These are phyloP conservation scores for Blastobasis lacticolella DNA, from an alignment of 2,888 invertebrate species.

Conservation along the genomic window DNA sequence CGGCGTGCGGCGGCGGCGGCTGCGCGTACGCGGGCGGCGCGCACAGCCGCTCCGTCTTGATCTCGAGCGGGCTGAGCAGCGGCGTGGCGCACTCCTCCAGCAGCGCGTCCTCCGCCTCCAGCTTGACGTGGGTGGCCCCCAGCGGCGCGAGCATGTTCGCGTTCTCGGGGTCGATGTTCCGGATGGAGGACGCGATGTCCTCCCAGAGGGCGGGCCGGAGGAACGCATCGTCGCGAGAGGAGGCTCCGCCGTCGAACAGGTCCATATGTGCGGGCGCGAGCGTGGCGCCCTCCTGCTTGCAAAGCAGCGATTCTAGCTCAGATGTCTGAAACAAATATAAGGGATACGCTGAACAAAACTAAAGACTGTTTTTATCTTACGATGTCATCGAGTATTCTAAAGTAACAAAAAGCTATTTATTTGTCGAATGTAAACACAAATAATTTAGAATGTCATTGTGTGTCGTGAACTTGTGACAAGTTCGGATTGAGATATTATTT, in stretches of 20 bases:
- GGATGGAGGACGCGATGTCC: conserved; percentile 92
- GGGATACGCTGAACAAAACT: no score
- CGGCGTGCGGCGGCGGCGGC: conserved; percentile 42
- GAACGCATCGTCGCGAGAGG: conserved; percentile 86
- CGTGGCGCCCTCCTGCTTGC: conserved; percentile 81
- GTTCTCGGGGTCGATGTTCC: conserved; percentile 92
- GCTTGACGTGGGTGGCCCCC: conserved; percentile 81
- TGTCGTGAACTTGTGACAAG: no score
- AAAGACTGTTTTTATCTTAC: no score
- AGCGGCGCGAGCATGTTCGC: conserved; percentile 87
- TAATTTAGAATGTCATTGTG: no score
- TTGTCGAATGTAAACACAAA: no score
- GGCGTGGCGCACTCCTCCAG: conserved; percentile 79
- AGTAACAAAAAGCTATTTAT: no score
- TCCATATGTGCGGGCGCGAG: conserved; percentile 76
- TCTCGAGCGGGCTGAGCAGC: conserved; percentile 84
- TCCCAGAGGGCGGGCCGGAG: conserved; percentile 92
- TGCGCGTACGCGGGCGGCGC: conserved; percentile 69
- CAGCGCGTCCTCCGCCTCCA: conserved; percentile 79
- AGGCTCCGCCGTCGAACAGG: conserved; percentile 69
- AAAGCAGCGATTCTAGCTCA: conserved; percentile 86
- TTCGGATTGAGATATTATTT: no score
- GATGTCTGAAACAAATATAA: conserved; percentile 75
- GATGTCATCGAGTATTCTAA: no score
- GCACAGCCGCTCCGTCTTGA: conserved; percentile 83